These are phyloP conservation scores for Trematocara variabile DNA, from an alignment of 2,113 vertebrate species.

Conservation along the genomic window DNA sequence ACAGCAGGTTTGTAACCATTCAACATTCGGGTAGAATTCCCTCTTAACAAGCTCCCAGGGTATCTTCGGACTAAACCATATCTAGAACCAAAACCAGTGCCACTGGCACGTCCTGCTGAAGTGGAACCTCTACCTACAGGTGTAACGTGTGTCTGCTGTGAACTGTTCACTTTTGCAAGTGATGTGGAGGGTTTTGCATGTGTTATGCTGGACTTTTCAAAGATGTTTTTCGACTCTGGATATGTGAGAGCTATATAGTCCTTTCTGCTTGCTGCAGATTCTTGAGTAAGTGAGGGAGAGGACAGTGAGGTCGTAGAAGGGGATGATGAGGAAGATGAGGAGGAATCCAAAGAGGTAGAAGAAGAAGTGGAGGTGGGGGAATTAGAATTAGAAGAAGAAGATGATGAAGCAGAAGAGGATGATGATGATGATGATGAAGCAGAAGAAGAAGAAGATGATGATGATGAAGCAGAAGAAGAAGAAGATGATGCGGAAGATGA, in stretches of 20 bases:
- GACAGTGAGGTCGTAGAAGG: constrained; percentile 11
- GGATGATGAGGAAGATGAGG: constrained; percentile 10
- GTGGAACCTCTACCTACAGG: constrained; percentile 16
- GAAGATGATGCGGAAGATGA: constrained; percentile 15
- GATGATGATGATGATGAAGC: constrained; percentile 14
- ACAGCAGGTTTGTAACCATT: constrained; percentile 57
- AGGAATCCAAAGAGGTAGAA: not conserved
- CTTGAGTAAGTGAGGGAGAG: constrained; percentile 30
- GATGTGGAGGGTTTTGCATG: constrained; percentile 38
- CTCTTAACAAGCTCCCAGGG: constrained; percentile 40
- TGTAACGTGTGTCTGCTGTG: constrained; percentile 17
- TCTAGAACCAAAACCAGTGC: constrained; percentile 30
- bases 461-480: constrained; percentile 17
- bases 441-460: no score
- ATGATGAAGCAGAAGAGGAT: constrained; percentile 5
- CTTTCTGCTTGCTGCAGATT: constrained; percentile 52
- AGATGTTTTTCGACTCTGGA: constrained; percentile 43
- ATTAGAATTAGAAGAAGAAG: not conserved
- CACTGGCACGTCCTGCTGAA: constrained; percentile 28
- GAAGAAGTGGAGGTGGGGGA: constrained; percentile 4
- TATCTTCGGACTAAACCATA: constrained; percentile 52
- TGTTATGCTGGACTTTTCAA: constrained; percentile 11
- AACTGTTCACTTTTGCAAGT: constrained; percentile 16
- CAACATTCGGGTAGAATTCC: constrained; percentile 51
- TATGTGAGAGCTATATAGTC: constrained; percentile 6